Evolutionary conservation across 2,888 invertebrate species (phyloP).

Genomic region (Malacosoma neustria): DNA sequence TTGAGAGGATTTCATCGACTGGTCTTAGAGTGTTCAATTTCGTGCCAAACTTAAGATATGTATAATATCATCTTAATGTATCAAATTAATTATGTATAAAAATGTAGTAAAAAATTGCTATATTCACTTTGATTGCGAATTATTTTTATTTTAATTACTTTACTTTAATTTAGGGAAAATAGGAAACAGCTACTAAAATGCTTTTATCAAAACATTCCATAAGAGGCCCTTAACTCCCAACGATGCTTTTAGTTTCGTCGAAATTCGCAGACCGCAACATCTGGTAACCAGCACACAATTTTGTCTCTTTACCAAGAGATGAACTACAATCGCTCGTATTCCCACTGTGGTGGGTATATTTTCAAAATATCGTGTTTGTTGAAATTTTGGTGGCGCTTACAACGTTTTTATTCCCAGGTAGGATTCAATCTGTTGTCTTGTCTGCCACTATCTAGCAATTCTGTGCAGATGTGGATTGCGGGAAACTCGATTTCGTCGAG

Average conservation of each 20-base stretch:
- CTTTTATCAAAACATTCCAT: conserved; percentile 18
- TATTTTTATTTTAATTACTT: too few species aligned
- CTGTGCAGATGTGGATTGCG: conserved; percentile 56
- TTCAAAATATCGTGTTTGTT: too few species aligned
- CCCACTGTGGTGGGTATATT: too few species aligned
- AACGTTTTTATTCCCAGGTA: conserved; percentile 31
- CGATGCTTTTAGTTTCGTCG: conserved; percentile 60
- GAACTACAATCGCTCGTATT: too few species aligned
- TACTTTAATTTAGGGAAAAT: not conserved
- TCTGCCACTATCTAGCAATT: conserved; percentile 56
- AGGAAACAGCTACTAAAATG: conserved; percentile 5
- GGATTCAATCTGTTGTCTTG: conserved; percentile 66
- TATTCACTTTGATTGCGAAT: too few species aligned
- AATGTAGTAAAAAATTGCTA: too few species aligned
- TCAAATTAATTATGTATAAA: too few species aligned
- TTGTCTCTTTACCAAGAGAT: conserved; percentile 41
- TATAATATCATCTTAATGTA: too few species aligned
- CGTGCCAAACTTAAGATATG: too few species aligned
- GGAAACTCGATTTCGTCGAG: conserved; percentile 51
- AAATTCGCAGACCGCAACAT: conserved; percentile 68
- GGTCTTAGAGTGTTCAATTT: too few species aligned
- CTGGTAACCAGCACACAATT: conserved; percentile 57
- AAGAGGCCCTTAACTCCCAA: conserved; percentile 38
- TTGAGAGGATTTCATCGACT: too few species aligned
- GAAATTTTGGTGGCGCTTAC: conserved; percentile 30